Evolutionary conservation across 2,113 vertebrate species (phyloP).

Genomic region (Helogale parvula): DNA sequence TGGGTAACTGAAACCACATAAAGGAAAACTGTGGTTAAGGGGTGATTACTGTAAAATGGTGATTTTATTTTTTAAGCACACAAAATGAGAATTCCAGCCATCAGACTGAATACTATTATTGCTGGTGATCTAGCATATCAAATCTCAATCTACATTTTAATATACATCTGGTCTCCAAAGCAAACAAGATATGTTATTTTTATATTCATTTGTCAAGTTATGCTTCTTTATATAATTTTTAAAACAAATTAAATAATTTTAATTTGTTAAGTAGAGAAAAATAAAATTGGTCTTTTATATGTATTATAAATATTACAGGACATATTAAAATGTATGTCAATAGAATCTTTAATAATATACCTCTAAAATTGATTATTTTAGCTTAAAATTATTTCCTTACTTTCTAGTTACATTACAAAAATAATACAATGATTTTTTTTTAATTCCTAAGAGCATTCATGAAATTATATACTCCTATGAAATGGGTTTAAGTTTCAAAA

Average conservation of each 20-base stretch:
- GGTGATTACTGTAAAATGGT: neutral
- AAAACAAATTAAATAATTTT: neutral
- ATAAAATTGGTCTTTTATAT: neutral
- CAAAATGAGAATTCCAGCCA: neutral
- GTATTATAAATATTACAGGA: neutral
- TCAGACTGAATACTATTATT: neutral
- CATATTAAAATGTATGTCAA: conserved; percentile 39
- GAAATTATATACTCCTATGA: neutral
- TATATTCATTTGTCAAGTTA: neutral
- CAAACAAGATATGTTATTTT: conserved; percentile 32
- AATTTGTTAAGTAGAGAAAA: conserved; percentile 1
- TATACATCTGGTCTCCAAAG: neutral
- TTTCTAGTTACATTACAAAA: conserved; percentile 36
- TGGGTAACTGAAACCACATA: neutral
- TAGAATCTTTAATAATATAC: neutral
- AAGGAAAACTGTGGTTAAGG: neutral
- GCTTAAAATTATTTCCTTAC: conserved; percentile 8
- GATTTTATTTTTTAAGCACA: conserved; percentile 13
- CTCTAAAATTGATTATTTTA: neutral
- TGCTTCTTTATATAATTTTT: conserved; percentile 25
- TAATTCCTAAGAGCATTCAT: neutral
- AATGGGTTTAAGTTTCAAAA: neutral
- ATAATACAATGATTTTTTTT: neutral
- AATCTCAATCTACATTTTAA: neutral
- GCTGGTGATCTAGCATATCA: neutral